Evolutionary conservation across 2,888 invertebrate genomes (phyloP), one percentile per base, ranked within the genome.

Genomic region (Drosophila robusta): DNA sequence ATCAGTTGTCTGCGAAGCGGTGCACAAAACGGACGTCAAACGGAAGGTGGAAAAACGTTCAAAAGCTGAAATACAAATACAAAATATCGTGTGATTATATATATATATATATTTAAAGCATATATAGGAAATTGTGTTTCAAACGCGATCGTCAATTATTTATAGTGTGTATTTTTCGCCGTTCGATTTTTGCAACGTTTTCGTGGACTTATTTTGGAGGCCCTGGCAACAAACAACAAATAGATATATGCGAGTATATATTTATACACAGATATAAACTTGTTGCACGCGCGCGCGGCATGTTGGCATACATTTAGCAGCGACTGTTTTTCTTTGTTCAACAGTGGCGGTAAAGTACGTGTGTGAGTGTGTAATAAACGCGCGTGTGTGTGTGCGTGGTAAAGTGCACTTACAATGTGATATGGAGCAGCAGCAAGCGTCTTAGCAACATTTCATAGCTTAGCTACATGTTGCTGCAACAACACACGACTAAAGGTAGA

Each of bases 1-100:
- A 79, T 91, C 87, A 90, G 90, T 90, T 90, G 90, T 87, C 87
- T 90, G 84, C 82, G 88, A 86, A 90, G 78, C 91, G 89, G 86
- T 89, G 86, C 78, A 77, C 81, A 84, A 85, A 82, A 82, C 89
- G 81, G 89, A 82, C 90, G 91, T 90, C 65, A 68, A 82, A 77
- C 87, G 89, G 88, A 86, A 87, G 63, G 63, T 75, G 80, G 57
- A 36, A 56, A 70, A 72, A 47, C 54, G 57, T 22, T 60, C 18
- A 38, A 50, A 42, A 1, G 29, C 29, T 9, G 46, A 54, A 55
- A 39, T 32, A 39, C 12, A 46, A 58, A 55, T 44, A 18, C 5
- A 66, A 56, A 49, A 54, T 55, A 41, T 44, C 67, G 64, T 52
- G 64, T 45, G 32, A 52, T 45, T 44, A 32, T 55, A 55, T 34